Conservation (phyloP, 53 echinoderm and acorn worm species). For the Actinopyga echinites region DNA sequence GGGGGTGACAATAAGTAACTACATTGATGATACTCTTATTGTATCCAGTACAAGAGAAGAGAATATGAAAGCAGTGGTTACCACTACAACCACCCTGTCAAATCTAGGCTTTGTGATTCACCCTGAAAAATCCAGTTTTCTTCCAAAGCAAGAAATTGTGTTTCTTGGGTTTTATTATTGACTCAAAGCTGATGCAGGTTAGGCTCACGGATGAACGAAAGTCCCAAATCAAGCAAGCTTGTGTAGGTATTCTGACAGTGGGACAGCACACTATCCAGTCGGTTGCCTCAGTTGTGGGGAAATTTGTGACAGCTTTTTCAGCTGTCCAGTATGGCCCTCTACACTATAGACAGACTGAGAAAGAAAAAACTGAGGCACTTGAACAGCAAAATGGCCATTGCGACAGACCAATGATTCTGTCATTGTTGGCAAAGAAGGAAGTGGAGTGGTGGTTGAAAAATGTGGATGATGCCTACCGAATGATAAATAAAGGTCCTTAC, state of each 20-base stretch:
- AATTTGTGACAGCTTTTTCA: conserved; percentile 60
- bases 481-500: not conserved
- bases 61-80: not conserved
- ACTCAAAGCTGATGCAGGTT: conserved; percentile 1
- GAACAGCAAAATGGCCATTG: conserved; percentile 34
- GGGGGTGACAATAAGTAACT: conserved; percentile 10
- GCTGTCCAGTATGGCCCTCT: conserved; percentile 53
- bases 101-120: conserved; percentile 45
- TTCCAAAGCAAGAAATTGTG: not conserved
- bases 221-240: not conserved
- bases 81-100: conserved; percentile 12
- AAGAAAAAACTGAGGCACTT: conserved; percentile 30
- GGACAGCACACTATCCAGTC: conserved; percentile 2
- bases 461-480: not conserved
- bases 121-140: conserved; percentile 41
- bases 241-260: not conserved
- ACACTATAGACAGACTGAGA: conserved; percentile 45
- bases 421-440: conserved; percentile 34
- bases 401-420: conserved; percentile 54
- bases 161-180: conserved; percentile 15
- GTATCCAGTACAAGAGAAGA: not conserved
- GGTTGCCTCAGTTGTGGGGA: conserved; percentile 53
- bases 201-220: conserved; percentile 5
- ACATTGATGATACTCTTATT: conserved; percentile 50
- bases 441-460: conserved; percentile 57